Evolutionary conservation across 2,113 vertebrate species (phyloP), one percentile per base, ranked within the genome.

Genomic region (Oxyura jamaicensis): DNA sequence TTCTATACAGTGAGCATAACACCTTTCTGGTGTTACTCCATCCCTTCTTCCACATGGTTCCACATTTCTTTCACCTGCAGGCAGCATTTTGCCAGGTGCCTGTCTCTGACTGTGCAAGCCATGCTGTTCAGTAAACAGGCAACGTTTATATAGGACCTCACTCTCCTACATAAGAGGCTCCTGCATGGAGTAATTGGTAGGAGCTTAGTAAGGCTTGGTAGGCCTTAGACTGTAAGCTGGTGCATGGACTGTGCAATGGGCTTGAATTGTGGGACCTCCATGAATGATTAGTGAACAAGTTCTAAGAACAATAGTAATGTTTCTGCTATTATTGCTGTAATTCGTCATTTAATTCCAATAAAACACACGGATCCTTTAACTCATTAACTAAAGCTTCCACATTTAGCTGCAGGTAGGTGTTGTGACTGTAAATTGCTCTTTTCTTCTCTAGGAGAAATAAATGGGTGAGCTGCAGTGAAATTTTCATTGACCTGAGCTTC

Each of bases 141-240:
- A 68, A 39, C 11, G 17, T 44, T 52, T 36, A 28, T 0, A 0
- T 0, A 42, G 39, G 29, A 72, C 7, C 50, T 66, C 42, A 2
- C 6, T 10, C 23, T 33, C 50, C 83, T 41, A 8, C 7, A 21
- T 50, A 15, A 26, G 41, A 41, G 11, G 67, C 2, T 83, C 22
- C 41, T 2, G 2, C 1, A 0, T 5, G 11, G 17, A 63, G 20
- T 0, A 3, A 42, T 8, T 39, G 44, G 22, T 28, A 80, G 56
- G 8, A 19, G 66, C 21, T 11, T 39, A 39, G 36, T 39, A 39
- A 39, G 36, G 36, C 36, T 39, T 39, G 36, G 36, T 39, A 39
- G 9, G 35, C 36, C 83, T 73, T 1, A 25, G 11, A 12, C 16
- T n/a, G 6, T 11, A 25, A 53, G 1, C 4, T 3, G 4, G 8